Evolutionary conservation across 2,888 invertebrate species (phyloP), one percentile per base, ranked within the genome.

Genomic region (Germaria angustata): DNA sequence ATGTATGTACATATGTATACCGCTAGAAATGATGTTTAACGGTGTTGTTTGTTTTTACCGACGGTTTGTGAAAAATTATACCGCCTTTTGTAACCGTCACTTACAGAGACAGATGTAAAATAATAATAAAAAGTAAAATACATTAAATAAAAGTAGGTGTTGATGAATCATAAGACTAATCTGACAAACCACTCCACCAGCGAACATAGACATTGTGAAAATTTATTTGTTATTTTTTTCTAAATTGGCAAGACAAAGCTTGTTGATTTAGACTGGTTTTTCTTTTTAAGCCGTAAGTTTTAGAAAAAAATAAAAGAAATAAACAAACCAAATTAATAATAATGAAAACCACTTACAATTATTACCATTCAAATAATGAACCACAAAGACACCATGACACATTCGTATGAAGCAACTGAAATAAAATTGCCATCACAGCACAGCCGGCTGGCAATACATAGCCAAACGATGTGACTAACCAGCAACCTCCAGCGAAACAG

Each of bases 81-180:
- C 63, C 80, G 80, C 75, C 68, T 59, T 55, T 71, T 51, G 53
- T 11, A 55, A 66, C 34, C n/a, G n/a, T n/a, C 53, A 39, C 49
- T 57, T 69, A 49, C 28, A 63, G 32, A 51, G 53, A 65, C 65
- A 75, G 6, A 24, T n/a, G n/a, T n/a, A n/a, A n/a, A n/a, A n/a
- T n/a, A n/a, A n/a, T n/a, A n/a, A n/a, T n/a, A n/a, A n/a, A n/a
- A n/a, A n/a, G n/a, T n/a, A n/a, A 36, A n/a, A 34, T 55, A 51
- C 39, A 51, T 22, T 51, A 34, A 80, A 63, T 17, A 80, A 75
- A 83, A 83, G 80, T 80, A 83, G 82, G 80, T 76, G 82, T 80
- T 72, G 82, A 83, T 80, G 82, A 83, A 83, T 81, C 81, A 81
- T 76, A 63, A 65, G 44, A 41, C 44, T 34, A n/a, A 55, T 7